These are phyloP conservation scores for Lagria hirta DNA, from an alignment of 2,888 invertebrate genomes.

Conservation along the genomic window DNA sequence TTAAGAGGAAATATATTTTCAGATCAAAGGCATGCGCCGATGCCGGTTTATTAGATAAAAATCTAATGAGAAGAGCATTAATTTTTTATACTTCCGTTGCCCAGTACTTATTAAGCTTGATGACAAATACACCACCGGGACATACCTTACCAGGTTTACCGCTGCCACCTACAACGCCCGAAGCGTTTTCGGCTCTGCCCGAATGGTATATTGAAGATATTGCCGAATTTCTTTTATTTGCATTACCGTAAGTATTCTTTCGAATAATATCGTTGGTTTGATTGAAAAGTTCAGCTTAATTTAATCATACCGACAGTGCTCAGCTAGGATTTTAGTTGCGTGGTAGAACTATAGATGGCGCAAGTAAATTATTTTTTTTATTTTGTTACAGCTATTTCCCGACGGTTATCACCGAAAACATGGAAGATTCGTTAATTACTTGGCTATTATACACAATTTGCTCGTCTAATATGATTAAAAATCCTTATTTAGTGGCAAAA, in stretches of 20 bases:
- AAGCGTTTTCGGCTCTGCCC: conserved; percentile 85
- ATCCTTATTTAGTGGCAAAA: conserved; percentile 96
- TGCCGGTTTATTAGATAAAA: conserved; percentile 83
- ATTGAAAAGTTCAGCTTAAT: no score
- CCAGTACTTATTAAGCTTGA: conserved; percentile 70
- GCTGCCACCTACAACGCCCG: conserved; percentile 63
- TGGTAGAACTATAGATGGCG: no score
- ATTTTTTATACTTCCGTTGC: conserved; percentile 87
- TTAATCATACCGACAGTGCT: no score
- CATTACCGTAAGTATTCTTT: conserved; percentile 92
- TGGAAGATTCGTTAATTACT: conserved; percentile 81
- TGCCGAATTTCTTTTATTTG: conserved; percentile 92
- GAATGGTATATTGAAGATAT: conserved; percentile 98
- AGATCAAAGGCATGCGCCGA: conserved; percentile 92
- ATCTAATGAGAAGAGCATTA: conserved; percentile 77
- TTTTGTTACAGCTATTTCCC: conserved; percentile 68
- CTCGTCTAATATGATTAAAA: conserved; percentile 86
- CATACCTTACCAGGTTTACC: conserved; percentile 59
- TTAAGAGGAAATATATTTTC: conserved; percentile 37
- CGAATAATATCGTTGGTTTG: no score
- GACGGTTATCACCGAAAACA: conserved; percentile 70
- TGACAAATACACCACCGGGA: conserved; percentile 60
- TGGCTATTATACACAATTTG: conserved; percentile 90
- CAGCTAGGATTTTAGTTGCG: no score
- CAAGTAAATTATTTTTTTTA: background rate